phyloP scores from a whole-genome alignment of 2,113 vertebrate species.

The Pelodiscus sinensis region DNA sequence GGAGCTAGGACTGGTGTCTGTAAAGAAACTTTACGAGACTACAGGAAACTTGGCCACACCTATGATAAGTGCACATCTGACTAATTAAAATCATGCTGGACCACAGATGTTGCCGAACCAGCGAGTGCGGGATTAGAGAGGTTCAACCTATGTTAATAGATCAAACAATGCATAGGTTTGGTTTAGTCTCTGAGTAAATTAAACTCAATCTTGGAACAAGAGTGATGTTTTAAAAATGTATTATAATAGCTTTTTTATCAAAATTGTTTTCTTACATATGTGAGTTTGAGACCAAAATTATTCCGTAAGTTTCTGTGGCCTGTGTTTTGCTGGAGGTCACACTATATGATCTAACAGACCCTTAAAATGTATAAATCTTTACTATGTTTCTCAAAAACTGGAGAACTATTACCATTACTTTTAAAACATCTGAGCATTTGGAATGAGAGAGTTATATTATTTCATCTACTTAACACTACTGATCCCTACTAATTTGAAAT shows the following conservation, averaged over 20 bases:
- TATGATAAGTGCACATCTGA: too few species aligned
- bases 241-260: constrained; percentile 67
- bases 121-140: too few species aligned
- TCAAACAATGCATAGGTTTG: not conserved
- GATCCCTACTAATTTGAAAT: constrained; percentile 38
- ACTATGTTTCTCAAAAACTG: constrained; percentile 52
- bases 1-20: too few species aligned
- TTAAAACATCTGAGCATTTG: constrained; percentile 50
- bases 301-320: constrained; percentile 61
- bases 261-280: constrained; percentile 55
- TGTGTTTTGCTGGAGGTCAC: constrained; percentile 58
- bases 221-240: rapidly evolving
- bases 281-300: constrained; percentile 60
- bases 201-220: constrained; percentile 49
- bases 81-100: too few species aligned
- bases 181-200: constrained; percentile 31
- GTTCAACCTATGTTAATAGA: not conserved
- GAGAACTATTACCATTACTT: constrained; percentile 42
- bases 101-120: too few species aligned
- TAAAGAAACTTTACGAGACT: too few species aligned
- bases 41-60: too few species aligned
- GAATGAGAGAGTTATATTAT: constrained; percentile 50
- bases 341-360: constrained; percentile 62
- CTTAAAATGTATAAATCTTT: constrained; percentile 58
- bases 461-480: constrained; percentile 58